Evolutionary conservation across 2,797 vertebrate species (phyloP).

Genomic region (Urophycis tenuis): DNA sequence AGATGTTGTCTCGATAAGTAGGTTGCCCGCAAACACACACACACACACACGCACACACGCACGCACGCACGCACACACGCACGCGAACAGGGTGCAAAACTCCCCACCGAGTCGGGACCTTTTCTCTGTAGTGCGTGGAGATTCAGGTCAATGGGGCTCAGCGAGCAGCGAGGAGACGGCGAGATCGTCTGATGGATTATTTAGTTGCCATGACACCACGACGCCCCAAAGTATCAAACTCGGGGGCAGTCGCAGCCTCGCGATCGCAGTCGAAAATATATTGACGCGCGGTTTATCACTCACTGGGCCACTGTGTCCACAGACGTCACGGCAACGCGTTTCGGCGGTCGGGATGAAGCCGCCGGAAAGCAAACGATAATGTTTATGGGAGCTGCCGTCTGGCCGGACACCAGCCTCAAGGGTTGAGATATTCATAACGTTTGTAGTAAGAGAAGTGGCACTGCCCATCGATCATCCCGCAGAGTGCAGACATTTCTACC

Average conservation of each 20-base stretch:
- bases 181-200: not conserved
- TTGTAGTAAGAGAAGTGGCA: constrained; percentile 44
- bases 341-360: constrained; percentile 6
- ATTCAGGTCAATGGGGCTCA: not conserved
- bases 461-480: constrained; percentile 54
- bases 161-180: not conserved
- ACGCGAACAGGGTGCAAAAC: not conserved
- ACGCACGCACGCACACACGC: not conserved
- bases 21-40: not conserved
- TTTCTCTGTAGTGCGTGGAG: not conserved
- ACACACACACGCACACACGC: not conserved
- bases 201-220: not conserved
- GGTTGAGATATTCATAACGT: constrained; percentile 46
- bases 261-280: not conserved
- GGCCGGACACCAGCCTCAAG: constrained; percentile 30
- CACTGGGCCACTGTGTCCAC: not conserved
- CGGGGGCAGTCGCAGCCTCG: not conserved
- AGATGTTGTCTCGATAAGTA: not conserved
- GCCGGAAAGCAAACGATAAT: constrained; percentile 26
- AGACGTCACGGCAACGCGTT: constrained; percentile 5
- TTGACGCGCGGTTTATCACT: not conserved
- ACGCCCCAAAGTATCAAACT: not conserved
- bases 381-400: constrained; percentile 53
- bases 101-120: not conserved
- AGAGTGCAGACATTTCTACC: constrained; percentile 45